Base-by-base conservation (phyloP, 2,113 vertebrate genomes). In the Poeciliopsis retropinna region DNA sequence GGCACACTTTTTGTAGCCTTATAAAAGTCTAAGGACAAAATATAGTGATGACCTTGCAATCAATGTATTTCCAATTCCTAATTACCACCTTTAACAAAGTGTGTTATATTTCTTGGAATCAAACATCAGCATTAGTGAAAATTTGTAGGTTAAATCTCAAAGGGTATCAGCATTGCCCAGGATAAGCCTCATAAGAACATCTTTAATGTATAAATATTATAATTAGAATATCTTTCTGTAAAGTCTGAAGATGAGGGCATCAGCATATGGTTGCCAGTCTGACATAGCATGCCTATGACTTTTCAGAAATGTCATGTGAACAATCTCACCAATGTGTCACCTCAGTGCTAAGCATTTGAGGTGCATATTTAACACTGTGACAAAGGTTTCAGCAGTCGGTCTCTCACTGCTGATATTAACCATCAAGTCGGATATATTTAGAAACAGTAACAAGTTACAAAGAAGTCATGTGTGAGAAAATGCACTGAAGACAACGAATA, bases 241-340 rank as follows among this genome's bases (percentile, higher is more conserved):
- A 19, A 31, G n/a, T 64, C 19, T 51, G 3, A 62, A 66, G 19
- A 29, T 54, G 31, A 62, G 57, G 3, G 15, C 62, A 41, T 74
- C n/a, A 69, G 64, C 73, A 80, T 72, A 57, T 71, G 82, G 66
- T 66, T 30, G 65, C 62, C 39, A 44, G 60, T 32, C 5, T 54
- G 71, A 69, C 60, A 82, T 51, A 63, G 76, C 8, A 2, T 57
- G 51, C 22, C 19, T 61, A 32, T 79, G 77, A 60, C 72, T 70
- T 54, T 44, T 41, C 41, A 67, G 34, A 67, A 27, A 7, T 17
- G 11, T 63, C 27, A 31, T 30, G 28, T 30, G 61, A 34, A 64
- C 11, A 7, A 32, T 64, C 13, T 19, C 32, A 37, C 9, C 5
- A 34, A 66, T 44, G 28, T 10, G 9, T n/a, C 5, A 8, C 51